These are phyloP conservation scores for Lucifuga dentata DNA, from an alignment of 2,113 vertebrate genomes.

Conservation along the genomic window DNA sequence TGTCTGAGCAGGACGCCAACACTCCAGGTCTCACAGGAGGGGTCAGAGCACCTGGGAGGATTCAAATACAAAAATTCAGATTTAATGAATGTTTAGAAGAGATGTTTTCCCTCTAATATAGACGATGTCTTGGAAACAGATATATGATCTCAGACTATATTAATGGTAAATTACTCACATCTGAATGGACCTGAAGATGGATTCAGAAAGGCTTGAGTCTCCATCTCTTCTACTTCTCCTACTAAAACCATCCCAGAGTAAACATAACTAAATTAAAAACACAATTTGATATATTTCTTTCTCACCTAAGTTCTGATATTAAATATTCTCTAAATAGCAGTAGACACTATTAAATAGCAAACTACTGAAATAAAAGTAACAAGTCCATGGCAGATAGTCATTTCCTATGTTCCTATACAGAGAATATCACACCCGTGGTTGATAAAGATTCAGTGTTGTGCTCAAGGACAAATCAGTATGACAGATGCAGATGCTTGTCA, in stretches of 20 bases:
- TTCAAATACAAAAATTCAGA: background rate
- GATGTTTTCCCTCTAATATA: background rate
- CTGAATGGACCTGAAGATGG: constrained; percentile 47
- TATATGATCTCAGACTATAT: background rate
- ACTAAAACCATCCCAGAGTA: constrained; percentile 25
- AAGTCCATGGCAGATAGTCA: too few relatives aligned
- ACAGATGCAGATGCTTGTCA: too few relatives aligned
- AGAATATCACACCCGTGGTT: too few relatives aligned
- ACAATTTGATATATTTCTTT: background rate
- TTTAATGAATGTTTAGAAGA: background rate
- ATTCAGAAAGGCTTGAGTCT: constrained; percentile 69
- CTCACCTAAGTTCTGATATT: too few relatives aligned
- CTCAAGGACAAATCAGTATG: too few relatives aligned
- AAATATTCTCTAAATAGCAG: background rate
- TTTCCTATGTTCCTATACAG: too few relatives aligned
- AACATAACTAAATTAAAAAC: constrained; percentile 3
- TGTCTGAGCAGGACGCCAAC: constrained; percentile 45
- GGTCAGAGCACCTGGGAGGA: constrained; percentile 38
- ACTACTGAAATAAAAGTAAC: background rate
- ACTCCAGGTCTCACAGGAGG: background rate
- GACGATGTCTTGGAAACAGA: background rate
- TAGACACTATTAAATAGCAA: too few relatives aligned
- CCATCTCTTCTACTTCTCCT: constrained; percentile 62
- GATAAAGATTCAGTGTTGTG: too few relatives aligned
- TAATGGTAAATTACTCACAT: constrained; percentile 46